These are phyloP conservation scores for Hypena proboscidalis DNA, from an alignment of 2,888 invertebrate genomes.

Conservation along the genomic window DNA sequence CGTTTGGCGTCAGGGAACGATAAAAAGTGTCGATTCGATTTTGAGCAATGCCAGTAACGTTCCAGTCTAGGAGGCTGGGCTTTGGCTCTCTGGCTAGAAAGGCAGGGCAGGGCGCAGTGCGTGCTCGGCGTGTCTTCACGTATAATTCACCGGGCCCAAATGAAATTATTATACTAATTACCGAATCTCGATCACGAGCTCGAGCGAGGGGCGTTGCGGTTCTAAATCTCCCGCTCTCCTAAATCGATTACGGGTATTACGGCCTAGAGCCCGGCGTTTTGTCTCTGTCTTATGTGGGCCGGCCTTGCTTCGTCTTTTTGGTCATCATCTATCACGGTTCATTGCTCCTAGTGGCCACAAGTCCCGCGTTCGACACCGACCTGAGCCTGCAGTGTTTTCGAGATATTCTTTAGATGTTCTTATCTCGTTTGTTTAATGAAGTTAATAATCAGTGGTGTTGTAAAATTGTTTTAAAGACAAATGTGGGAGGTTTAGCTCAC, in stretches of 20 bases:
- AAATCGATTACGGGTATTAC: conserved; percentile 79
- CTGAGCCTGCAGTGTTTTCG: conserved; percentile 26
- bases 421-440: conserved; percentile 50
- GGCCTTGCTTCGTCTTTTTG: conserved; percentile 75
- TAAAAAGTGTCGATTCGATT: conserved; percentile 43
- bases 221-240: conserved; percentile 75
- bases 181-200: conserved; percentile 74
- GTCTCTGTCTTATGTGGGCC: conserved; percentile 79
- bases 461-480: conserved; percentile 46
- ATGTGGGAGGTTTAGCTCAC: conserved; percentile 20
- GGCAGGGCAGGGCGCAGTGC: conserved; percentile 22
- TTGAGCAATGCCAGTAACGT: conserved; percentile 40
- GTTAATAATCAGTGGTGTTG: conserved; percentile 42
- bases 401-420: conserved; percentile 35
- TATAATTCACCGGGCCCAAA: conserved; percentile 67
- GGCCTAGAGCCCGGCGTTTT: conserved; percentile 73
- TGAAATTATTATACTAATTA: conserved; percentile 82
- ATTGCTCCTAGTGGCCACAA: conserved; percentile 71
- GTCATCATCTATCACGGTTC: conserved; percentile 74
- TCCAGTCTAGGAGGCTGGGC: conserved; percentile 34
- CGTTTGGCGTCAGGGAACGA: conserved; percentile 43
- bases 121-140: conserved; percentile 60
- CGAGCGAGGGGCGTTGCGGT: conserved; percentile 71
- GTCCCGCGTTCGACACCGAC: conserved; percentile 49
- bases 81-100: too few relatives aligned